Base-by-base conservation (phyloP, 2,797 vertebrate genomes). In the Odontamblyopus rebecca region DNA sequence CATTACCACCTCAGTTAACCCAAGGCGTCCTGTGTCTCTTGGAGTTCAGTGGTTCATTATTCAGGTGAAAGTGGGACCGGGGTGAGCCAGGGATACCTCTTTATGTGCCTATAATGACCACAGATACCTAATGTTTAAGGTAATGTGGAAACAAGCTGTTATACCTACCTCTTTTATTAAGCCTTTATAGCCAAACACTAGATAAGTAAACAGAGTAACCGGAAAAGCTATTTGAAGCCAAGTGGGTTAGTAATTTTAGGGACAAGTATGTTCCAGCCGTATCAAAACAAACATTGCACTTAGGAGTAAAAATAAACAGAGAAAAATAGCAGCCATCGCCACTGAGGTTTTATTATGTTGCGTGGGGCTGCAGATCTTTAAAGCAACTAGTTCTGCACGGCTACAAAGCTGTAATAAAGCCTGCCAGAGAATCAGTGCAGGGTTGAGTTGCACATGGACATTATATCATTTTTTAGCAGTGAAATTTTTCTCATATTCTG, bases 1-100 rank as follows among this genome's bases (percentile, higher is more conserved):
- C 44, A 48, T 67, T 81, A 50, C 57, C 60, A 26, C 68, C 70
- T 75, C 70, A 72, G 44, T 87, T 67, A 77, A 70, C 67, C 73
- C 41, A 23, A 15, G 44, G 12, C 64, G 51, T 61, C 59, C 79
- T 38, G 66, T 81, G 50, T 51, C 29, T 48, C 48, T 32, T 5
- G 2, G 66, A 67, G 50, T 67, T 50, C 26, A 8, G 18, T 5
- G 57, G 51, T 59, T 68, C 74, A 75, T 80, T 38, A 61, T 32
- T 27, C n/a, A 73, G 68, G 71, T 69, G 44, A 60, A 67, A 81
- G 57, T 6, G 0, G 41, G 65, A 54, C 67, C 29, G 2, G 68
- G 50, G 68, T 70, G 67, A 72, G 51, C 27, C 48, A 65, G 61
- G 41, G 57, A 16, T 63, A 35, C 19, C 62, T 30, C 48, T 54